Evolutionary conservation across 2,113 vertebrate genomes (phyloP).

Genomic region (Elephantulus edwardii): DNA sequence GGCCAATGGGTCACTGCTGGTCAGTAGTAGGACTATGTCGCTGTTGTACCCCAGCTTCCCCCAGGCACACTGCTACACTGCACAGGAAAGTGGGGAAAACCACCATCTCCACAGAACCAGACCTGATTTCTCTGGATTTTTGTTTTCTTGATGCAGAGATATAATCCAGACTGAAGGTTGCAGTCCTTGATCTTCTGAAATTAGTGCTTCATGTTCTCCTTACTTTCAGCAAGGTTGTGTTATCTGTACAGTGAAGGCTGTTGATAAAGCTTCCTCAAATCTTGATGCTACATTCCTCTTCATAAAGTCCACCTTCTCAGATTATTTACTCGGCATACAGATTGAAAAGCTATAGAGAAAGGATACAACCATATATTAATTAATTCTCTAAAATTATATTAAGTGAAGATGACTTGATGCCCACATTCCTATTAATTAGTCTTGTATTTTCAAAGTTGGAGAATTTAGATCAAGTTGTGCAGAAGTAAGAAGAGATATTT

Average conservation of each 20-base stretch:
- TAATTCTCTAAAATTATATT: not conserved
- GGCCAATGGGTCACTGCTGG: slow-evolving; percentile 86
- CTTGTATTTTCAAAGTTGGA: not conserved
- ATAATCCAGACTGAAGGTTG: no score
- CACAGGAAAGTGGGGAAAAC: slow-evolving; percentile 93
- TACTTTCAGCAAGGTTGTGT: no score
- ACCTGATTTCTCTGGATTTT: no score
- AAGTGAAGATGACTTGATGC: not conserved
- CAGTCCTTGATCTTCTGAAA: no score
- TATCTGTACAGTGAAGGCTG: no score
- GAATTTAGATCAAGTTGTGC: not conserved
- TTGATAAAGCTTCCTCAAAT: no score
- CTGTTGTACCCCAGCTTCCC: slow-evolving; percentile 92
- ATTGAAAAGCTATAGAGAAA: not conserved
- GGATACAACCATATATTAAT: not conserved
- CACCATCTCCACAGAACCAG: no score
- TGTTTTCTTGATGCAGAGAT: no score
- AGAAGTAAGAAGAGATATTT: not conserved
- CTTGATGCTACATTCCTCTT: no score
- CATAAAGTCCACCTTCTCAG: no score
- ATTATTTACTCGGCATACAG: no score
- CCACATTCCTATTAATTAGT: not conserved
- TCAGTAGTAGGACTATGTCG: slow-evolving; percentile 92
- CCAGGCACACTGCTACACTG: slow-evolving; percentile 94
- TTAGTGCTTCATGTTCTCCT: no score